These are phyloP conservation scores for Haliclona indistincta DNA, from an alignment of 37 sponge, comb jelly and placozoan species.

Conservation along the genomic window DNA sequence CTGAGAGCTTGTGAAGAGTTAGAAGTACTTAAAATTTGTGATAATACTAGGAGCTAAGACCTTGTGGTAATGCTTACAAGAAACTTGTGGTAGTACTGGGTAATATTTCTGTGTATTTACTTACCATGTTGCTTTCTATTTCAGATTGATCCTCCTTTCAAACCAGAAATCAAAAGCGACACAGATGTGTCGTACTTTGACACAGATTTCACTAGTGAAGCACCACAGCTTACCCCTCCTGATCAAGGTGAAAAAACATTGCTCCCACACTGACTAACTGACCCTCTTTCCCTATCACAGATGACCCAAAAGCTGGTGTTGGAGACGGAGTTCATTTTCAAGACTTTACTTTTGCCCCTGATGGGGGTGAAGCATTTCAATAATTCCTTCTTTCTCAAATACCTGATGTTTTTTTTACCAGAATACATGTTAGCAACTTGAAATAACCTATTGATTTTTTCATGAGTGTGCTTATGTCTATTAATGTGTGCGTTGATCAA, in stretches of 20 bases:
- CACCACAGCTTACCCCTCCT: constrained; percentile 83
- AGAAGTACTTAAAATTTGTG: too few relatives aligned
- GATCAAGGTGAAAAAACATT: constrained; percentile 55
- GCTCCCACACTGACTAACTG: not conserved
- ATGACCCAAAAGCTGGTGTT: constrained; percentile 69
- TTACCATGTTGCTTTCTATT: not conserved
- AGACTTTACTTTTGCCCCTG: constrained; percentile 72
- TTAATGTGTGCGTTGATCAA: not conserved
- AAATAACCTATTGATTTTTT: not conserved
- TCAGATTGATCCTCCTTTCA: constrained; percentile 84
- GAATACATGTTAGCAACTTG: not conserved
- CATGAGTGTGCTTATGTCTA: not conserved
- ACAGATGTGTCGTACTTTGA: constrained; percentile 87
- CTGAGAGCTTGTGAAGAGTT: too few relatives aligned
- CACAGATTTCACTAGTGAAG: constrained; percentile 86
- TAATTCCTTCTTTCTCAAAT: constrained; percentile 5
- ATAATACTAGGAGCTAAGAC: too few relatives aligned
- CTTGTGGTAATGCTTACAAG: too few relatives aligned
- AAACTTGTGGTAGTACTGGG: too few relatives aligned
- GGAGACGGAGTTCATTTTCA: constrained; percentile 76
- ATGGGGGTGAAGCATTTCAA: constrained; percentile 54
- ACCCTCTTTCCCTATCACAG: constrained; percentile 16
- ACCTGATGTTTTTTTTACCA: not conserved
- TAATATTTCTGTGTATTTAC: not conserved
- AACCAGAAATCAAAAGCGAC: constrained; percentile 65